These are phyloP conservation scores for Chironomus tentans DNA, from an alignment of 2,888 invertebrate species.

Conservation along the genomic window DNA sequence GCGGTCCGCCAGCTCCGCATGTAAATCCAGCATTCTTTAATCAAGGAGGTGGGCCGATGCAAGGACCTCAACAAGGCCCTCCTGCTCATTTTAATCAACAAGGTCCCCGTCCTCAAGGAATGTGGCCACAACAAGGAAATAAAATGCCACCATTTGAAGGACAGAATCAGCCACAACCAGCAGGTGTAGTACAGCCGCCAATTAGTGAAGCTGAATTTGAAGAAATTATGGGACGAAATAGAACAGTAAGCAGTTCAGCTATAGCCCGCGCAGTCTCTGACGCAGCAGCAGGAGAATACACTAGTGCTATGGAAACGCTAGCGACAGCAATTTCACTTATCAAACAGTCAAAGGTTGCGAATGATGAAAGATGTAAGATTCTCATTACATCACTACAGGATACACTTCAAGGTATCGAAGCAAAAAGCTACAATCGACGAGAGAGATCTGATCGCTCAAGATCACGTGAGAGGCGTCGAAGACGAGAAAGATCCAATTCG, in stretches of 20 bases:
- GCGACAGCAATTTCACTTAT: constrained; percentile 98
- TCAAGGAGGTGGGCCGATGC: constrained; percentile 44
- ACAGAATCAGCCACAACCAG: constrained; percentile 37
- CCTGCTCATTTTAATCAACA: constrained; percentile 54
- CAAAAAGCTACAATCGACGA: constrained; percentile 84
- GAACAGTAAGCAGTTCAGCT: constrained; percentile 95
- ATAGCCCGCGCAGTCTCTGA: constrained; percentile 95
- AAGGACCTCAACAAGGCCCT: constrained; percentile 44
- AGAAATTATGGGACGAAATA: constrained; percentile 94
- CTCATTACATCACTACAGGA: constrained; percentile 94
- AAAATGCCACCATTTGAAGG: constrained; percentile 36
- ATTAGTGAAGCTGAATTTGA: constrained; percentile 94
- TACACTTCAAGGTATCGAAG: constrained; percentile 93
- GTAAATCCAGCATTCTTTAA: constrained; percentile 96
- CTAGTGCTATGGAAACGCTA: constrained; percentile 95
- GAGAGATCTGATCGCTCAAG: constrained; percentile 53
- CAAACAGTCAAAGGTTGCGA: constrained; percentile 80
- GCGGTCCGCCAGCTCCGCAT: constrained; percentile 69
- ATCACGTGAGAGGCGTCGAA: constrained; percentile 43
- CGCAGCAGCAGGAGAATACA: constrained; percentile 94
- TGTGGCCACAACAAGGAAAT: constrained; percentile 46
- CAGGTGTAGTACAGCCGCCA: constrained; percentile 47
- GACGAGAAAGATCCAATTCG: constrained; percentile 45
- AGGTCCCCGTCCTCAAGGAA: constrained; percentile 50
- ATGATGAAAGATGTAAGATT: constrained; percentile 95